These are phyloP conservation scores for Cavia porcellus DNA, from an alignment of 2,113 vertebrate genomes.

Conservation along the genomic window DNA sequence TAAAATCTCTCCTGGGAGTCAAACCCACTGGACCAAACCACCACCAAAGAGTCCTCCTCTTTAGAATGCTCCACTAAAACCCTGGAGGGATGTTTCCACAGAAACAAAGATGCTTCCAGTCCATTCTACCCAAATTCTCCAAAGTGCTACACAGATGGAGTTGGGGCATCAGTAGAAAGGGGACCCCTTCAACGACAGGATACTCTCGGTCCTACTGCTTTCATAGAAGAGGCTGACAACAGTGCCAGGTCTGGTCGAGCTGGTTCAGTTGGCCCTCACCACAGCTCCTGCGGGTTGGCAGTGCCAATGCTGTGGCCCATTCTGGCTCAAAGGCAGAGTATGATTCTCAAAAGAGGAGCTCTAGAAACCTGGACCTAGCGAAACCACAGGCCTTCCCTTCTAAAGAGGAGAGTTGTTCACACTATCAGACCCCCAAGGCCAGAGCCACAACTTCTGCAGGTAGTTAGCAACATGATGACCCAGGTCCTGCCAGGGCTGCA, in stretches of 20 bases:
- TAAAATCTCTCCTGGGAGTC: not conserved
- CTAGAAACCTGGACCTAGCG: constrained; percentile 62
- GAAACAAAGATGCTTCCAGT: not conserved
- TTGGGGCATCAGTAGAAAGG: not conserved
- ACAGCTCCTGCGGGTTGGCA: constrained; percentile 51
- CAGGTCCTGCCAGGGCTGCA: not conserved
- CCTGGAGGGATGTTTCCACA: not conserved
- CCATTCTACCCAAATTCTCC: not conserved
- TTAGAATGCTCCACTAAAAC: not conserved
- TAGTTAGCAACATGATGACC: not conserved
- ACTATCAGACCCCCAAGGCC: constrained; percentile 33
- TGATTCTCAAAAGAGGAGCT: constrained; percentile 68
- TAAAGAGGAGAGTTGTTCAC: not conserved
- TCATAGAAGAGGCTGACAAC: constrained; percentile 26
- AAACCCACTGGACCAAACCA: not conserved
- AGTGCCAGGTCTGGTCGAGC: constrained; percentile 40
- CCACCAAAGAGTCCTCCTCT: not conserved
- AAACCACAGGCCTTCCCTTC: not conserved
- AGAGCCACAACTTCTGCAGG: not conserved
- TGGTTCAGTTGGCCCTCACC: constrained; percentile 59
- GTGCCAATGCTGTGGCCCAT: constrained; percentile 45
- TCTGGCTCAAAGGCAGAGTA: constrained; percentile 61
- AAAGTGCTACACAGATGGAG: not conserved
- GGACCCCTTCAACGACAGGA: not conserved
- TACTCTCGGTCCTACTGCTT: not conserved